Evolutionary conservation across 2,888 invertebrate genomes (phyloP).

Genomic region (Globia sparganii): DNA sequence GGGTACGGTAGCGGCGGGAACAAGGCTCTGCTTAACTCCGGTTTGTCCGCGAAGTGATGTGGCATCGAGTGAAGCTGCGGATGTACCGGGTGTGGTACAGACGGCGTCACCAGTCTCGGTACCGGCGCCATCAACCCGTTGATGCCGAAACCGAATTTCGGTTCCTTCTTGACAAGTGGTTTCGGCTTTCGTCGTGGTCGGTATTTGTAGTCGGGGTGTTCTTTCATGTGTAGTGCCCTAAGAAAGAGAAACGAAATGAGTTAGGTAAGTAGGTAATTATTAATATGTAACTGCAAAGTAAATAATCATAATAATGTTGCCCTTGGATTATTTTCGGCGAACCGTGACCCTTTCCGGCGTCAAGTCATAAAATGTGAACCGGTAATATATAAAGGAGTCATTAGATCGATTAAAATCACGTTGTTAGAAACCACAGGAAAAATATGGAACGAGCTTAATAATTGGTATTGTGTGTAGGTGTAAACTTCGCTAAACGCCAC

Average conservation of each 20-base stretch:
- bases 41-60: conserved; percentile 90
- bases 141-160: conserved; percentile 93
- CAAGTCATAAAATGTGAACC: background rate
- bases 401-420: background rate
- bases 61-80: conserved; percentile 83
- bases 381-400: background rate
- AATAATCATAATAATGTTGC: background rate
- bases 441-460: background rate
- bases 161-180: conserved; percentile 95
- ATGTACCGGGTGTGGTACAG: conserved; percentile 83
- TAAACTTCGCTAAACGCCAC: background rate
- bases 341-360: background rate
- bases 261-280: background rate
- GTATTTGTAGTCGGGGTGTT: conserved; percentile 98
- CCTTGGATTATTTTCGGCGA: background rate
- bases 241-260: conserved; percentile 55
- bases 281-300: background rate
- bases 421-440: background rate
- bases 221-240: conserved; percentile 98
- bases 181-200: conserved; percentile 96
- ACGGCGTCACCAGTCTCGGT: conserved; percentile 86
- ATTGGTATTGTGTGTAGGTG: background rate
- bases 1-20: conserved; percentile 94
- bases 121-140: conserved; percentile 91
- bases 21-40: conserved; percentile 92